Conservation (phyloP, 2,888 invertebrate species). For the Agonopterix subpropinquella region DNA sequence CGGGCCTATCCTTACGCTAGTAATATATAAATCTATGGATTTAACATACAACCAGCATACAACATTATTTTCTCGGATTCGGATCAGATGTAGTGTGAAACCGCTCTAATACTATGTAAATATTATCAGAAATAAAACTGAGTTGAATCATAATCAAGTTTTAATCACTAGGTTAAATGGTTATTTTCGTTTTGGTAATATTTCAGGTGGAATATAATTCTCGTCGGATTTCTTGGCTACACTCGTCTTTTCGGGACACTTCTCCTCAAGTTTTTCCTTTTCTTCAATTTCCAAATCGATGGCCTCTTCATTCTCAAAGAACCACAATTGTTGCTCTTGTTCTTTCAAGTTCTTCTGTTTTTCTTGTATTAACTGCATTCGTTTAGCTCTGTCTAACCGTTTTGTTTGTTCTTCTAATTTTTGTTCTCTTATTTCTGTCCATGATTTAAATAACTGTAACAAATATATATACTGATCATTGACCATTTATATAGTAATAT, state of each 20-base stretch:
- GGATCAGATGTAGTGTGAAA: neutral
- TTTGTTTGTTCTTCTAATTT: constrained; percentile 77
- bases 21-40: no score
- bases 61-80: neutral
- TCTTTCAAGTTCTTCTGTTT: constrained; percentile 74
- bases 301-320: constrained; percentile 87
- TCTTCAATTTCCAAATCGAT: constrained; percentile 82
- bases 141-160: no score
- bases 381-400: constrained; percentile 74
- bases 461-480: neutral
- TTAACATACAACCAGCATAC: no score
- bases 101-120: neutral
- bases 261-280: constrained; percentile 57
- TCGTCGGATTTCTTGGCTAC: constrained; percentile 68
- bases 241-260: constrained; percentile 55
- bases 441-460: constrained; percentile 72
- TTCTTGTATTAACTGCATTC: constrained; percentile 54
- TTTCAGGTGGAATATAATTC: constrained; percentile 83
- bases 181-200: constrained; percentile 59
- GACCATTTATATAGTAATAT: no score
- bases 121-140: neutral
- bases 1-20: no score
- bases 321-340: constrained; percentile 81
- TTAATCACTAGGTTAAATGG: neutral
- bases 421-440: constrained; percentile 74